Evolutionary conservation across 2,113 vertebrate genomes (phyloP), one percentile per base, ranked within the genome.

Genomic region (Chamaetylas fuelleborni): DNA sequence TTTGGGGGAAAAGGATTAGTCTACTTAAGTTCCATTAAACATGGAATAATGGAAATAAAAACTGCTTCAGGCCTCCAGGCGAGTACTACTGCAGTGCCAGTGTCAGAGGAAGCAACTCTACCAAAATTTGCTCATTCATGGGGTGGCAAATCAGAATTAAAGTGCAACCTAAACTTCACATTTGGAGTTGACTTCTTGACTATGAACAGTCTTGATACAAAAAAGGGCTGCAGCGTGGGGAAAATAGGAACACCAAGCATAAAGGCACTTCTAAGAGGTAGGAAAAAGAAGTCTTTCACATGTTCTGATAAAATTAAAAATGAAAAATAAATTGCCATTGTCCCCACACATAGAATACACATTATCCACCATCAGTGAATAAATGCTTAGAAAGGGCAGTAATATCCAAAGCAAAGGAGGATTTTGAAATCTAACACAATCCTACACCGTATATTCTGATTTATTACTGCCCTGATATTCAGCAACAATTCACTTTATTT

Each of bases 281-380:
- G 11, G n/a, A 33, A 62, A 91, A 91, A 57, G 5, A 26, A 66
- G 4, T 57, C 11, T 47, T 78, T 25, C 22, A 17, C 1, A 6
- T 31, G 48, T 24, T 23, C 36, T 51, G 15, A 45, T 28, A 45
- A 62, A 81, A 62, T 8, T 31, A 53, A 20, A 71, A 34, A 28
- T 8, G 15, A 38, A 86, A 69, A 7, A 53, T n/a, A 28, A 80
- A 43, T 9, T 20, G 7, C 15, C 14, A 31, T 12, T 14, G 13
- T 1, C 10, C 24, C 17, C 4, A 3, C 3, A 7, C 7, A 2
- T 6, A 50, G 15, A 11, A 58, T 1, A 8, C 1, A 8, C 19
- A 53, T 24, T 38, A 60, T 6, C 14, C 33, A 86, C 5, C 8
- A 12, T 18, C 51, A 71, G 23, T 6, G 19, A 76, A 38, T 3